Evolutionary conservation across 1,140 invertebrate species (phyloP).

Genomic region (Drosophila parvula): DNA sequence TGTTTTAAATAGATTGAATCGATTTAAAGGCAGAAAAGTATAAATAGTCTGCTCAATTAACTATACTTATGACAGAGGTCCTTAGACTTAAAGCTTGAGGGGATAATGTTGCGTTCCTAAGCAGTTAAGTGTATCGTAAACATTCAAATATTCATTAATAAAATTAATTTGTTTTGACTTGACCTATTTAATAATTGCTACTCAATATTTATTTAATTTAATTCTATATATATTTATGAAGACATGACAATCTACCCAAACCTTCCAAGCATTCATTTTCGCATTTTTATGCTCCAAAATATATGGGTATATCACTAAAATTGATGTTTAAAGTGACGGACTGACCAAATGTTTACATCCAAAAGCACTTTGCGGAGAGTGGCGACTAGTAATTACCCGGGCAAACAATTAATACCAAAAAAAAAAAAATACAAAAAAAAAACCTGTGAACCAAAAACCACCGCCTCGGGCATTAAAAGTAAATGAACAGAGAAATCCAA

Average conservation of each 20-base stretch:
- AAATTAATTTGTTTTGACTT: too few species aligned
- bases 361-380: constrained; percentile 32
- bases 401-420: constrained; percentile 43
- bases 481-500: constrained; percentile 16
- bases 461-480: constrained; percentile 9
- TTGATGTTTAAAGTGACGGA: constrained; percentile 12
- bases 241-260: not conserved
- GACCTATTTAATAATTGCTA: not conserved
- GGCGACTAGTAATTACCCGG: constrained; percentile 31
- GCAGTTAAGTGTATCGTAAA: too few species aligned
- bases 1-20: not conserved
- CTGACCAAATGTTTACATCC: constrained; percentile 27
- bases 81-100: too few species aligned
- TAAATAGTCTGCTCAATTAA: not conserved
- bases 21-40: not conserved
- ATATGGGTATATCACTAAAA: constrained; percentile 14
- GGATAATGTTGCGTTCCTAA: not conserved
- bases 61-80: not conserved
- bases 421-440: constrained; percentile 6
- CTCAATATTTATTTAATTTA: not conserved
- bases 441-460: constrained; percentile 28
- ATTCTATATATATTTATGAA: not conserved
- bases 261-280: not conserved
- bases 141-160: too few species aligned
- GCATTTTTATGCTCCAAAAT: not conserved